Evolutionary conservation across 2,113 vertebrate genomes (phyloP), one percentile per base, ranked within the genome.

Genomic region (Trichechus manatus): DNA sequence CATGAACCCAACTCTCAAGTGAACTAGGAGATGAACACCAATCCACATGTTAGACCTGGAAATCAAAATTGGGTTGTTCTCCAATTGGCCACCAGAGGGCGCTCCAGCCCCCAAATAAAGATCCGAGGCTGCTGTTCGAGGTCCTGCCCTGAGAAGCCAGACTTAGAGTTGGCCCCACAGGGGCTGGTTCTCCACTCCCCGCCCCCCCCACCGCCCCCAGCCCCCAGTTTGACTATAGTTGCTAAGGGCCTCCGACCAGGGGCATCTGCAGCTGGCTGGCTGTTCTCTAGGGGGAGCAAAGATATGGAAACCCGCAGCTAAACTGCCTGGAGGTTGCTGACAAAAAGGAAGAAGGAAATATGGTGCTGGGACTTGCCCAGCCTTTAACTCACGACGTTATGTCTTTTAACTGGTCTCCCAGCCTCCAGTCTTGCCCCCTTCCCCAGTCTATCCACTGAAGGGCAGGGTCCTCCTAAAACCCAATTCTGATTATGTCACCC

Each of bases 21-120:
- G 39, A 5, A n/a, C 42, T 6, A 8, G n/a, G 20, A 23, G 75
- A 56, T 47, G 53, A 81, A 5, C 74, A 47, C 14, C 9, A 3
- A 47, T 10, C n/a, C 33, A 3, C 0, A 63, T 36, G 1, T 39
- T 19, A 27, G 19, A 9, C 0, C 7, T 19, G 42, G 68, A 56
- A 80, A 75, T 80, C 77, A 68, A 59, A 95, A 84, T 36, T 64
- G 50, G 3, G 8, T 20, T 74, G 29, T 70, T 79, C 47, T 59
- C 3, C 27, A 23, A 7, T 19, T 17, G 2, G 3, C 77, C 97
- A 84, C 27, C 27, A 93, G 89, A 59, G 50, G 95, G 86, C 59
- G 86, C 50, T n/a, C 50, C 3, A 0, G 68, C 39, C 8, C 10
- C 29, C 17, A 15, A 3, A 53, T 19, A 74, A 61, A 79, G 39